A percentile compares a stretch with the other conserved stretches of the same genome.
phyloP scores from a whole-genome alignment of 2,113 vertebrate species.

The Ailuropoda melanoleuca region DNA sequence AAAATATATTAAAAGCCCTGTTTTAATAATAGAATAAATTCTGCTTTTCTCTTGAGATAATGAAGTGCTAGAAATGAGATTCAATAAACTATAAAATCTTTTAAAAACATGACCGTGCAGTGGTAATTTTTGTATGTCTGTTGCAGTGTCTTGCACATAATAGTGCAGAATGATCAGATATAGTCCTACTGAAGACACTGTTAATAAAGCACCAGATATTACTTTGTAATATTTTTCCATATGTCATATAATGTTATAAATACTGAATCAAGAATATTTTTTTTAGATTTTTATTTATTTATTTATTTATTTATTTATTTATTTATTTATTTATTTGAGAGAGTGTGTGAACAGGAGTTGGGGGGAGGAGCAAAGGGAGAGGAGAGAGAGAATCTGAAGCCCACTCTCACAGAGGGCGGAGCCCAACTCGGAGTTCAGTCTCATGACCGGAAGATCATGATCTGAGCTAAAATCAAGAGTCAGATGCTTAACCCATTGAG shows the following conservation, averaged over 20 bases:
- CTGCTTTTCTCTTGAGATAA: constrained; percentile 27
- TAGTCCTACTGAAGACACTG: neutral
- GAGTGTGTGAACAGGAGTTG: neutral
- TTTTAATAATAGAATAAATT: constrained; percentile 58
- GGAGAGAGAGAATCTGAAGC: neutral
- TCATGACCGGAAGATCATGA: neutral
- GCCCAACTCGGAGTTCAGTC: too few species aligned
- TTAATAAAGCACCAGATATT: neutral
- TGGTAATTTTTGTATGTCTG: neutral
- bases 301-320: neutral
- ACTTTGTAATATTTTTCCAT: neutral
- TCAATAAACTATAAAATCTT: neutral
- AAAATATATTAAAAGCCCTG: constrained; percentile 53
- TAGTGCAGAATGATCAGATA: neutral
- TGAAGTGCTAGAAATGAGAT: neutral
- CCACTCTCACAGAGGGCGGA: neutral
- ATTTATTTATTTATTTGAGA: neutral
- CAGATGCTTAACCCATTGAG: neutral
- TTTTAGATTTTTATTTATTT: neutral
- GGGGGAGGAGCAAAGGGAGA: neutral
- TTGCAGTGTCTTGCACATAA: neutral
- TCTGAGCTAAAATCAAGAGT: neutral
- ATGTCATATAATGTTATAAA: neutral
- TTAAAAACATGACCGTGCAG: neutral
- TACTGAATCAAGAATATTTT: neutral